phyloP scores from a whole-genome alignment of 2,113 vertebrate genomes.

The Caloenas nicobarica region DNA sequence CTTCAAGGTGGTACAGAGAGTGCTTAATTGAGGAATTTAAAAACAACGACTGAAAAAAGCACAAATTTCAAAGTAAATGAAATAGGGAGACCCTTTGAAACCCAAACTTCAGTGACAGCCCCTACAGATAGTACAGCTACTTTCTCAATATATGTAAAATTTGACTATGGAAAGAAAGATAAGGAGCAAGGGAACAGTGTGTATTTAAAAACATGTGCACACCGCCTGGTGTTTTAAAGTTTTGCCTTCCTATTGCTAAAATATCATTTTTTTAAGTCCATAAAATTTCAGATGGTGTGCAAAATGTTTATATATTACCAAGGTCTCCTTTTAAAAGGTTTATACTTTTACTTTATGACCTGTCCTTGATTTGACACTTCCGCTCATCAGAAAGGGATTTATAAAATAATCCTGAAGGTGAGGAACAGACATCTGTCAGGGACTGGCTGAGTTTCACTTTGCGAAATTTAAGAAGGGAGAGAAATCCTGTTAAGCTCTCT shows the following conservation, averaged over 20 bases:
- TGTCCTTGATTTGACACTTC: conserved; percentile 88
- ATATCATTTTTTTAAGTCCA: conserved; percentile 78
- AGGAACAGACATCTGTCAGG: conserved; percentile 85
- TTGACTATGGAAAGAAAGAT: conserved; percentile 30
- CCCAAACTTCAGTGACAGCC: conserved; percentile 54
- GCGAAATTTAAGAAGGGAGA: conserved; percentile 85
- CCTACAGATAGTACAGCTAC: conserved; percentile 32
- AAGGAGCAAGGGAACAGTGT: not conserved
- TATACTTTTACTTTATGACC: conserved; percentile 88
- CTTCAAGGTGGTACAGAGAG: conserved; percentile 29
- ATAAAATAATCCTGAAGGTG: conserved; percentile 88
- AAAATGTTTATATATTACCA: conserved; percentile 86
- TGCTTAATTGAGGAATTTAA: conserved; percentile 63
- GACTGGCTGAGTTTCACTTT: conserved; percentile 81
- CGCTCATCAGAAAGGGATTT: conserved; percentile 88
- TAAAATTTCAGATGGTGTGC: conserved; percentile 83
- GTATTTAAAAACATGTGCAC: conserved; percentile 53
- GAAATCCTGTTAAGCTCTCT: conserved; percentile 87
- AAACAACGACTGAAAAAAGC: conserved; percentile 40
- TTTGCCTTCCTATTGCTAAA: conserved; percentile 75
- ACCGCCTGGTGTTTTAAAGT: conserved; percentile 67
- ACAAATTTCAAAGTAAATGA: conserved; percentile 60
- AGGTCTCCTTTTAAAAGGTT: conserved; percentile 85
- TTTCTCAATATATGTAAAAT: conserved; percentile 50
- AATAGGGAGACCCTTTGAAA: conserved; percentile 46